Base-by-base conservation (phyloP, 2,888 invertebrate genomes). In the Drosophila melanosoma region DNA sequence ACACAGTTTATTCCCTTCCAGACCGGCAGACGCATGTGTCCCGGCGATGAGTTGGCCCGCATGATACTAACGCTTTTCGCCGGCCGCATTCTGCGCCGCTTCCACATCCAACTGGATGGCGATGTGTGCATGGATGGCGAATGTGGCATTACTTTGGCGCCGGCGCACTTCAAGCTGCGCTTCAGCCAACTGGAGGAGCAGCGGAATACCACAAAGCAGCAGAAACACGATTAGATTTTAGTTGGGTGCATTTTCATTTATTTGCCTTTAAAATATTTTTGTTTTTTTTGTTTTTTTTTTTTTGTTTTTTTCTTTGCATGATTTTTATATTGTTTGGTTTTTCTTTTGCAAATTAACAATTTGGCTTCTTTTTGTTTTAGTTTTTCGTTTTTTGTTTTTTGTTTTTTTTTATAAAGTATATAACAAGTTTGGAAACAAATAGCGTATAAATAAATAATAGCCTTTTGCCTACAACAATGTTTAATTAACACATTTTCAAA, bases 1-100 rank as follows among this genome's bases (percentile, higher is more conserved):
- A 95, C 95, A 53, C 94, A 95, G 65, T 97, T 97, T 86, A 95
- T 97, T 83, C 97, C 97, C 0, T 98, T 97, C 90, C 97, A 97
- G 93, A 95, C 95, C 74, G 98, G 97, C 96, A 97, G 97, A 91
- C 95, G 97, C 38, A 96, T 96, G 94, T 98, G 98, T 90, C 95
- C 97, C 1, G 98, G 98, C 0, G 97, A 97, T 73, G 97, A 97
- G 88, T 92, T 97, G 51, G 97, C 97, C 0, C 95, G 95, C 75
- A 97, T 96, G 96, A 90, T 95, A 29, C 88, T 96, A 33, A 95
- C 94, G 69, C 91, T 97, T 1, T 95, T 96, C 56, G 94, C 94
- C 10, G 95, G 95, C 0, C 94, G 94, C 42, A 94, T 97, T 12
- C 88, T 97, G 0, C 93, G 95, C 11, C 94, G 94, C 5, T 96